Evolutionary conservation across 2,888 invertebrate genomes (phyloP).

Genomic region (Smittia sp.): DNA sequence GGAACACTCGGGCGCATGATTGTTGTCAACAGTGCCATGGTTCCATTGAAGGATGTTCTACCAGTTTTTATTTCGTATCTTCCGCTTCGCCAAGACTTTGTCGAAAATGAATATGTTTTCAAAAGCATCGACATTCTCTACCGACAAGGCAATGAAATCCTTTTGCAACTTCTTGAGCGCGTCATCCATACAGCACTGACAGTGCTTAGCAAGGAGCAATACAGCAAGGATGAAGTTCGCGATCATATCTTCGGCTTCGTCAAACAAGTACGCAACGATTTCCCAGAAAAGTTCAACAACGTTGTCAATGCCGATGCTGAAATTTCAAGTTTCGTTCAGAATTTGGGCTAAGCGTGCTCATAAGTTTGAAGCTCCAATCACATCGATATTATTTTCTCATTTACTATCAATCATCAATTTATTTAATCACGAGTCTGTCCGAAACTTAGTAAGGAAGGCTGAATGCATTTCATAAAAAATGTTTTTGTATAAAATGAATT

Average conservation of each 20-base stretch:
- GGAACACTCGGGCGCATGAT: constrained; percentile 74
- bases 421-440: too few relatives aligned
- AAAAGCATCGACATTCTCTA: constrained; percentile 65
- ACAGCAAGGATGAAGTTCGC: constrained; percentile 55
- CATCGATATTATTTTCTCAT: background rate
- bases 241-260: constrained; percentile 56
- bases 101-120: constrained; percentile 69
- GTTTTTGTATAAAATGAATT: too few relatives aligned
- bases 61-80: constrained; percentile 68
- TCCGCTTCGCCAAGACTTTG: constrained; percentile 70
- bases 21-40: constrained; percentile 59
- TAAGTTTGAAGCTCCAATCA: background rate
- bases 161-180: constrained; percentile 56
- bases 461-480: too few relatives aligned
- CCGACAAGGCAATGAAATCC: constrained; percentile 58
- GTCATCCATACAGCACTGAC: constrained; percentile 59
- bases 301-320: constrained; percentile 52
- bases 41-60: constrained; percentile 72
- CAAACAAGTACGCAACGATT: constrained; percentile 58
- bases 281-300: constrained; percentile 57
- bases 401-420: background rate
- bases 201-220: constrained; percentile 59
- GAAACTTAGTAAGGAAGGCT: too few relatives aligned
- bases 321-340: constrained; percentile 47
- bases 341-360: constrained; percentile 19